Evolutionary conservation across 1,140 invertebrate species (phyloP).

Genomic region (Scaptodrosophila lebanonensis): DNA sequence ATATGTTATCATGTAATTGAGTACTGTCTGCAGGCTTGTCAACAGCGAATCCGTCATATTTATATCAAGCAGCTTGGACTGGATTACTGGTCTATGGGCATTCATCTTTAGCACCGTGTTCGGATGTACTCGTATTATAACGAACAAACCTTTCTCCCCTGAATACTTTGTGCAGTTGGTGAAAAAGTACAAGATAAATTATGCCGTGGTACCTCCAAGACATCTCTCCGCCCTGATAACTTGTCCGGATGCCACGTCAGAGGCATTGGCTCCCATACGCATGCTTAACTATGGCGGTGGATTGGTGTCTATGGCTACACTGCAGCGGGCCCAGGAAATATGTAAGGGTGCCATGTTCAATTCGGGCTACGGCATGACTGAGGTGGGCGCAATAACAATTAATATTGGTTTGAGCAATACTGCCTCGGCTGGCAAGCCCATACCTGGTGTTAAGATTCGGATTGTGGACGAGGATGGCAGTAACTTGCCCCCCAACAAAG

Average conservation of each 20-base stretch:
- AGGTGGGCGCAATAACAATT: constrained; percentile 44
- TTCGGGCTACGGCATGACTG: constrained; percentile 56
- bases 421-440: constrained; percentile 42
- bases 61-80: constrained; percentile 59
- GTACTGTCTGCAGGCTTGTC: constrained; percentile 22
- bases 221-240: constrained; percentile 38
- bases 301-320: constrained; percentile 17
- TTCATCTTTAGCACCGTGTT: constrained; percentile 42
- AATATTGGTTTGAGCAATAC: constrained; percentile 45
- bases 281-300: constrained; percentile 52
- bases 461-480: constrained; percentile 65
- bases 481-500: constrained; percentile 53
- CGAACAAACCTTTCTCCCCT: constrained; percentile 41
- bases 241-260: constrained; percentile 35
- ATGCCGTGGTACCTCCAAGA: constrained; percentile 38
- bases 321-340: constrained; percentile 42
- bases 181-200: constrained; percentile 64
- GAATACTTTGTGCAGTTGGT: constrained; percentile 51
- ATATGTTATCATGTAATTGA: too few relatives aligned
- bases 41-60: constrained; percentile 48
- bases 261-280: constrained; percentile 38
- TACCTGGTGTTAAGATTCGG: constrained; percentile 40
- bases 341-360: constrained; percentile 43
- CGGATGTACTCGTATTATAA: constrained; percentile 57
- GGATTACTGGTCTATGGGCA: constrained; percentile 59